A percentile compares a stretch with the other conserved stretches of the same genome.
These are phyloP conservation scores for Lypha dubia DNA, from an alignment of 2,888 invertebrate genomes.

Conservation along the genomic window DNA sequence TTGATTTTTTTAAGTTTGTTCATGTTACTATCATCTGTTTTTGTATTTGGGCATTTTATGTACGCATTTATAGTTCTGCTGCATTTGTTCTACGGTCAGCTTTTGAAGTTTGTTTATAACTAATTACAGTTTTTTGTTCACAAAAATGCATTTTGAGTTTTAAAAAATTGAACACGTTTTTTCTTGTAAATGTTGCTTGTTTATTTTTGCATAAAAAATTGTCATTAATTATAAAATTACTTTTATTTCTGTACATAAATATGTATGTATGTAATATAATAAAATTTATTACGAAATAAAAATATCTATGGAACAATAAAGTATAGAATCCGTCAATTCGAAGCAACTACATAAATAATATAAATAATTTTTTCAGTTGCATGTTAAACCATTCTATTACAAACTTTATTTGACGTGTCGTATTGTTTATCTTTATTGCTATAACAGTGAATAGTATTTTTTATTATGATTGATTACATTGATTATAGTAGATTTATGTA, in stretches of 20 bases:
- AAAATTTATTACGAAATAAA: slow-evolving; percentile 28
- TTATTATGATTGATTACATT: too few species aligned
- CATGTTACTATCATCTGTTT: slow-evolving; percentile 16
- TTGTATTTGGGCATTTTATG: slow-evolving; percentile 1
- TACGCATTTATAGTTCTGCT: neutral
- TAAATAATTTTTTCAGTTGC: neutral
- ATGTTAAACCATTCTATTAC: too few species aligned
- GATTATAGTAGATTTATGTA: too few species aligned
- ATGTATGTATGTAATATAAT: neutral
- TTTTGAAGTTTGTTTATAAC: slow-evolving; percentile 56
- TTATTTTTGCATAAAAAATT: slow-evolving; percentile 50
- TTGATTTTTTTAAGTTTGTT: slow-evolving; percentile 18
- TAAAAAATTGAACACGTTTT: slow-evolving; percentile 69
- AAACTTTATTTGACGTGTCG: too few species aligned
- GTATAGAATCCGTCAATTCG: slow-evolving; percentile 12
- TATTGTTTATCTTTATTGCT: too few species aligned
- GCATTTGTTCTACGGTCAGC: neutral
- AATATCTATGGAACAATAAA: slow-evolving; percentile 2
- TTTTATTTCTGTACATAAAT: neutral
- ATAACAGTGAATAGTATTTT: too few species aligned
- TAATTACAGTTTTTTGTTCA: slow-evolving; percentile 56
- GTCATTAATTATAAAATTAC: slow-evolving; percentile 53
- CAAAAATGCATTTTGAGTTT: slow-evolving; percentile 42
- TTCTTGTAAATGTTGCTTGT: slow-evolving; percentile 53
- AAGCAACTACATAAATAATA: neutral